Percentiles rank a stretch among this genome's conserved stretches.
phyloP scores from a whole-genome alignment of 2,797 vertebrate genomes.

The Spinus olivaceus region DNA sequence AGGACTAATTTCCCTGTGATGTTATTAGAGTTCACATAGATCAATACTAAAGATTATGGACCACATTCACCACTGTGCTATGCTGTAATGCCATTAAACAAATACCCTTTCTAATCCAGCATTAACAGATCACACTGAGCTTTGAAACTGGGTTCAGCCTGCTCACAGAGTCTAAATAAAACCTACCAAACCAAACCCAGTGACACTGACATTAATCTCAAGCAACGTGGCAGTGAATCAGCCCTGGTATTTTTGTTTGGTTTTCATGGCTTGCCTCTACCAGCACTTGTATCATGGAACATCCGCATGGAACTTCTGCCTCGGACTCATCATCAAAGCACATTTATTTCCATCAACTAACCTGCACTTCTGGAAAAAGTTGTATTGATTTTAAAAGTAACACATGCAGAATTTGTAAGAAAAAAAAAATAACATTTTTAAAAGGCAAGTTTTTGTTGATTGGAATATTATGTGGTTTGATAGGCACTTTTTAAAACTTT shows the following conservation, averaged over 20 bases:
- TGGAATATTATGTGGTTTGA: background rate
- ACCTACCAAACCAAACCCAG: background rate
- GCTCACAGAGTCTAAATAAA: background rate
- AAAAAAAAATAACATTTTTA: background rate
- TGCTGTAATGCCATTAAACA: background rate
- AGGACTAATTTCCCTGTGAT: background rate
- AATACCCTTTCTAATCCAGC: background rate
- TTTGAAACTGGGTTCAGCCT: background rate
- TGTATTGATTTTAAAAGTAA: background rate
- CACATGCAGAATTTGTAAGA: background rate
- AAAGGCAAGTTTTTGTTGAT: background rate
- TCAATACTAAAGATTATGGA: background rate
- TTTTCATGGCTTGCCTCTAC: background rate
- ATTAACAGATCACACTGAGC: background rate
- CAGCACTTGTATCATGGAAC: fast-evolving
- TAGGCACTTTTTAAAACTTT: background rate
- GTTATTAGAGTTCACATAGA: background rate
- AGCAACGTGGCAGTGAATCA: background rate
- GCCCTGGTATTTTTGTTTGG: background rate
- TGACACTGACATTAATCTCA: background rate
- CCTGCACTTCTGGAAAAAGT: background rate
- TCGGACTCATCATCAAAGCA: background rate
- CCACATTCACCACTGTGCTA: background rate
- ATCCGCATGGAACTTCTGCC: background rate
- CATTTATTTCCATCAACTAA: background rate